These are phyloP conservation scores for Drosophila mayri DNA, from an alignment of 1,140 invertebrate species.

Conservation along the genomic window DNA sequence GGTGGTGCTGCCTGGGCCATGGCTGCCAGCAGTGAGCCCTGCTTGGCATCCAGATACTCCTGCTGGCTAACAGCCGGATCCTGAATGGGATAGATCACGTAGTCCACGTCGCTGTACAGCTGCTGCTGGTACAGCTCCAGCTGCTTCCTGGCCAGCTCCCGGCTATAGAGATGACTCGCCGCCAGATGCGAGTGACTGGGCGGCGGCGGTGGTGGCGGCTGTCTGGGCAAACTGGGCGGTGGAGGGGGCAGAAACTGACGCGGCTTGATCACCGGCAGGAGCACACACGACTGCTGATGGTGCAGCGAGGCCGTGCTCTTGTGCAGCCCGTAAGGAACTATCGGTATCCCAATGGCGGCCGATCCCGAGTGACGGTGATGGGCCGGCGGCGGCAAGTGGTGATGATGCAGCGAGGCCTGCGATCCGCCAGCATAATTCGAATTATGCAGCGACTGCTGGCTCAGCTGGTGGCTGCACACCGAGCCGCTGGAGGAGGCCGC, in stretches of 20 bases:
- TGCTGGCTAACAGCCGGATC: constrained; percentile 95
- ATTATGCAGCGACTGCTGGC: constrained; percentile 74
- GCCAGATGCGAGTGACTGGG: constrained; percentile 79
- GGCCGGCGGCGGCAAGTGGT: constrained; percentile 21
- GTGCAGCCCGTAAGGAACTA: constrained; percentile 81
- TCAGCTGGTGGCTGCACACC: constrained; percentile 72
- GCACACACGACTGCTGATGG: constrained; percentile 74
- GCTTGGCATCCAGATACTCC: constrained; percentile 94
- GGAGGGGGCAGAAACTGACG: constrained; percentile 85
- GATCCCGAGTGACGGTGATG: constrained; percentile 68
- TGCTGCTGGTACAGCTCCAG: constrained; percentile 94
- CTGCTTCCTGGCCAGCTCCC: constrained; percentile 90
- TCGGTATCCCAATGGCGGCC: constrained; percentile 78
- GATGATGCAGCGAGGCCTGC: constrained; percentile 66
- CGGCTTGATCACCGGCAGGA: constrained; percentile 84
- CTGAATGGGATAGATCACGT: constrained; percentile 94
- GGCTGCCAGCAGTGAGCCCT: constrained; percentile 88
- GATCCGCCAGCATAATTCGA: constrained; percentile 75
- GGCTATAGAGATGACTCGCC: constrained; percentile 87
- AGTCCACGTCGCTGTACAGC: constrained; percentile 94
- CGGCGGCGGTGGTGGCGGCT: constrained; percentile 86
- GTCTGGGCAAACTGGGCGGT: constrained; percentile 85
- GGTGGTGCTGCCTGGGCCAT: constrained; percentile 87
- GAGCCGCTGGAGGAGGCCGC: constrained; percentile 74
- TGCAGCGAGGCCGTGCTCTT: constrained; percentile 80